Conservation (phyloP, 1,140 invertebrate genomes). For the Dinothrombium tinctorium region DNA sequence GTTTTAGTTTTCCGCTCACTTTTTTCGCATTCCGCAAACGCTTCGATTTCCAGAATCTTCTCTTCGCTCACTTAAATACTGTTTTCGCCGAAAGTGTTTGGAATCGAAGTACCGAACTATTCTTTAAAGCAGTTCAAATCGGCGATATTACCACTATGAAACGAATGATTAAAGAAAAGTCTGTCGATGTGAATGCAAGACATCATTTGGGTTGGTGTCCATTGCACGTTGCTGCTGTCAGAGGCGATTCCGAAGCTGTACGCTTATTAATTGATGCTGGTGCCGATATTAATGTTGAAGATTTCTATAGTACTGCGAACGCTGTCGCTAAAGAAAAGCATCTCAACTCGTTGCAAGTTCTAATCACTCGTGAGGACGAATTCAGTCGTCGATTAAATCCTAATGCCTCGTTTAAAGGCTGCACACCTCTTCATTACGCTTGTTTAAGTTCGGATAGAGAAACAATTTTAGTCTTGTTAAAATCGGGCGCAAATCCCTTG, state of each 20-base stretch:
- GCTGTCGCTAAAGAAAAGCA: too few species aligned
- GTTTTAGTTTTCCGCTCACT: too few species aligned
- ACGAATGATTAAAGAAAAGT: neutral
- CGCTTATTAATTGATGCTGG: constrained; percentile 42
- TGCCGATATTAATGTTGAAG: constrained; percentile 49
- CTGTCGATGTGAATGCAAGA: neutral
- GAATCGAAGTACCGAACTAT: too few species aligned
- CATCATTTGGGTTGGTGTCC: constrained; percentile 61
- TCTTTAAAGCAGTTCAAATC: neutral
- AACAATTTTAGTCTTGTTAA: constrained; percentile 25
- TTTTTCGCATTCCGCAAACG: too few species aligned
- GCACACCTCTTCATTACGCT: constrained; percentile 73
- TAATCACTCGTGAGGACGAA: constrained; percentile 44
- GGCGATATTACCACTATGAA: neutral
- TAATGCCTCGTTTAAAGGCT: constrained; percentile 50
- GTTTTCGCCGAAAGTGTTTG: too few species aligned
- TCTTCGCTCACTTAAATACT: too few species aligned
- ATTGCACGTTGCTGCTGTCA: constrained; percentile 57
- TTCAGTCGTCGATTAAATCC: constrained; percentile 48
- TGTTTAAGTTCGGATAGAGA: constrained; percentile 42
- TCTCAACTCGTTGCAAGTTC: constrained; percentile 29
- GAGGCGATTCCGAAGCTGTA: constrained; percentile 38
- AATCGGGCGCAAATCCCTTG: constrained; percentile 25
- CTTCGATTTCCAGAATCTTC: too few species aligned
- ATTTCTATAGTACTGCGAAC: constrained; percentile 49